Conservation (phyloP, 30 jellyfish, hydroid and myxozoan species). For the Hydractinia symbiolongicarpus region DNA sequence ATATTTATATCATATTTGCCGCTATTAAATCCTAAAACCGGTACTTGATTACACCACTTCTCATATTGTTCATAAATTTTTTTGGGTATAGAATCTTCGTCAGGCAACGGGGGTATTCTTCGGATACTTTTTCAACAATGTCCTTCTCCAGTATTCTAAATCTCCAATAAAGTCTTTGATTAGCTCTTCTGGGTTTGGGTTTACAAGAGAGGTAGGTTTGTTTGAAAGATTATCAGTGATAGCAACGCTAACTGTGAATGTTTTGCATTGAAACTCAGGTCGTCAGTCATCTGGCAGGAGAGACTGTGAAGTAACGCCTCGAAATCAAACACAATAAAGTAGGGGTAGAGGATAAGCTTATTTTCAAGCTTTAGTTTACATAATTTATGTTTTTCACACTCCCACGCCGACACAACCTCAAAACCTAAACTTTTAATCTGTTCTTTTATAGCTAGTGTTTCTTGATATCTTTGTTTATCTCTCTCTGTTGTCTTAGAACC, state of each 20-base stretch:
- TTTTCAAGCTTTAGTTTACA: neutral
- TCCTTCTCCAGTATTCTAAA: neutral
- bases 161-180: slow-evolving; percentile 16
- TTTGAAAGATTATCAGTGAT: slow-evolving; percentile 6
- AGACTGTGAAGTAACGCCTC: slow-evolving; percentile 23
- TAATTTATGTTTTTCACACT: slow-evolving; percentile 31
- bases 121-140: neutral
- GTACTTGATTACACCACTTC: slow-evolving; percentile 34
- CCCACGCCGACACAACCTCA: slow-evolving; percentile 25
- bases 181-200: slow-evolving; percentile 20
- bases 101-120: slow-evolving; percentile 11
- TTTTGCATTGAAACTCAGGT: neutral
- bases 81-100: slow-evolving; percentile 15
- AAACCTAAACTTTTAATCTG: slow-evolving; percentile 1
- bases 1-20: slow-evolving; percentile 25
- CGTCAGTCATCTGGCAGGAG: neutral
- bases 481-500: no score
- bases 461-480: neutral
- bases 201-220: slow-evolving; percentile 16
- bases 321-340: slow-evolving; percentile 30
- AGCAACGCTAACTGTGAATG: slow-evolving; percentile 31
- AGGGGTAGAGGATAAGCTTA: slow-evolving; percentile 28
- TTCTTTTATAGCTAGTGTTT: slow-evolving; percentile 15
- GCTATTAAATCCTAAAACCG: slow-evolving; percentile 33
- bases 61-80: neutral